A percentile compares a stretch with the other conserved stretches of the same genome.
Evolutionary conservation across 2,113 vertebrate species (phyloP).

Genomic region (Heteronetta atricapilla): DNA sequence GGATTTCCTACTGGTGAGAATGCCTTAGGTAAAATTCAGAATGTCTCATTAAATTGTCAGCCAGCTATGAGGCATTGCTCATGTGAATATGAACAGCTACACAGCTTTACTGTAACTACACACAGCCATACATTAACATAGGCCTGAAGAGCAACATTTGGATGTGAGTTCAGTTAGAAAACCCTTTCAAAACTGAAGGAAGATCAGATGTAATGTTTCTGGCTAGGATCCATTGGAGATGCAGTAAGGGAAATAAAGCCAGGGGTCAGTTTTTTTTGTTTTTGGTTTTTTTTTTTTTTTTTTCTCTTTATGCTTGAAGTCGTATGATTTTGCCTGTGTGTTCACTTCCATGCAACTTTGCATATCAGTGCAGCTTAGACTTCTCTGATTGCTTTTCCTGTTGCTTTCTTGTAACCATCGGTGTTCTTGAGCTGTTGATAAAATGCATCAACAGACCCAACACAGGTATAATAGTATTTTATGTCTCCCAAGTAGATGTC

Average conservation of each 20-base stretch:
- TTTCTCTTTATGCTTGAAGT: not conserved
- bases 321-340: not conserved
- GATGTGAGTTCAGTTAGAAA: not conserved
- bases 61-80: constrained; percentile 71
- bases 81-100: constrained; percentile 61
- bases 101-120: constrained; percentile 50
- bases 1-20: constrained; percentile 80
- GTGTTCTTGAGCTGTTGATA: not conserved
- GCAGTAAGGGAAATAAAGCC: not conserved
- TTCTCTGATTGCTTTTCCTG: not conserved
- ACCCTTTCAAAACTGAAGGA: constrained; percentile 19
- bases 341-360: not conserved
- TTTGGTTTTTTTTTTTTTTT: not conserved
- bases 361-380: not conserved
- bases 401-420: not conserved
- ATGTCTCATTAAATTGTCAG: constrained; percentile 81
- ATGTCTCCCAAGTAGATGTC: not conserved
- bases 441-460: not conserved
- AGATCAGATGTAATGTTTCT: constrained; percentile 16
- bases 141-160: constrained; percentile 18
- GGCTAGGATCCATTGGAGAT: not conserved
- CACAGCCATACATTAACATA: not conserved
- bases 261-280: not conserved
- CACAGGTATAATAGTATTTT: not conserved
- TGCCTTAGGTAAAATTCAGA: constrained; percentile 80